These are phyloP conservation scores for Agrochola circellaris DNA, from an alignment of 2,888 invertebrate genomes.

Conservation along the genomic window DNA sequence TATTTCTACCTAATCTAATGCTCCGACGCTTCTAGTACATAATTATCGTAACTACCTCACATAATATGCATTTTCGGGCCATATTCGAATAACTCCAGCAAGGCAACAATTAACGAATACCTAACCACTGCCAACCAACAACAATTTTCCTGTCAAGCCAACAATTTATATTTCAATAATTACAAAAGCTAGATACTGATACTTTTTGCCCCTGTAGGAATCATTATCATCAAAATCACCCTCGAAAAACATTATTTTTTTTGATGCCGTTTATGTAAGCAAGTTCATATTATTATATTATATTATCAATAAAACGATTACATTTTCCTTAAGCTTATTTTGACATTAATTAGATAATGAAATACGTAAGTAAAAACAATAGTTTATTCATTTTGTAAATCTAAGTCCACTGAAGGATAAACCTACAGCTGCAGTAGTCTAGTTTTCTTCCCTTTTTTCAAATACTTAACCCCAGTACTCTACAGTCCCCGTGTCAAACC, in stretches of 20 bases:
- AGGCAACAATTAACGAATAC: background rate
- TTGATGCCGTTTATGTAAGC: too few species aligned
- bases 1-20: background rate
- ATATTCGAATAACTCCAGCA: background rate
- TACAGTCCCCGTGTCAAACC: background rate
- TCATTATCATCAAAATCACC: background rate
- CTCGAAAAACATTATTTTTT: too few species aligned
- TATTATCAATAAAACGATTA: background rate
- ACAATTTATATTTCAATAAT: background rate
- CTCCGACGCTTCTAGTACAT: background rate
- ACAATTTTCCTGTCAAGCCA: background rate
- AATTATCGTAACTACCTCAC: background rate
- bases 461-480: background rate
- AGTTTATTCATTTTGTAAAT: too few species aligned
- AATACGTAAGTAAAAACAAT: too few species aligned
- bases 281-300: background rate
- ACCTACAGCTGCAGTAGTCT: background rate
- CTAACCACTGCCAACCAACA: background rate
- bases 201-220: background rate
- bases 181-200: background rate
- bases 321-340: background rate
- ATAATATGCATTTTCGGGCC: background rate
- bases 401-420: background rate
- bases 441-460: background rate
- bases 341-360: too few species aligned